Base-by-base conservation (phyloP, 2,113 vertebrate genomes). In the Passerina amoena region DNA sequence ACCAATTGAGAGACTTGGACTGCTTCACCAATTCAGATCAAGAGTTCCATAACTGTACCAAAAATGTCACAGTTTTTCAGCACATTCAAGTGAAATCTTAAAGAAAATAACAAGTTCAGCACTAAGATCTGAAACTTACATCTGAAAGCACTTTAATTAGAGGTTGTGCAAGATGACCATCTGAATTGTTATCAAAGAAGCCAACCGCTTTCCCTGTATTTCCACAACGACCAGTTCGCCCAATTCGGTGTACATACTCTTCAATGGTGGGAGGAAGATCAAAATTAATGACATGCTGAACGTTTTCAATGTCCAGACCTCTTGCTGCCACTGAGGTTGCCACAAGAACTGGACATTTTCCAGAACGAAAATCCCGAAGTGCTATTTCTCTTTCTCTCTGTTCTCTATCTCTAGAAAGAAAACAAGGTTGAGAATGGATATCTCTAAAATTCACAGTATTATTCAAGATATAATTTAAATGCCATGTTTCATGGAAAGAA, bases 241-340 rank as follows among this genome's bases (percentile, higher is more conserved):
- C 99, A 57, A 99, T 99, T 37, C 99, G 98, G 93, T 99, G 99
- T 56, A 99, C 99, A 5, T 99, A 99, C 19, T 99, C 99, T 7
- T 99, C 99, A 15, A 99, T 98, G 77, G 95, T 97, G 50, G 97
- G 97, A 19, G 99, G 99, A 40, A 99, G 98, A 86, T 99, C 99
- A 95, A 98, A 99, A 97, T 99, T 99, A 72, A 99, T 98, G 76
- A 99, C 99, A 11, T 99, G 98, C 76, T 99, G 99, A 64, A 99
- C 99, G 1, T 99, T 99, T 92, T 99, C 98, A 64, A 99, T 99
- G 87, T 99, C 99, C 85, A 99, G 96, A 8, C 99, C 99, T 44
- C 99, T 98, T 71, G 99, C 99, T 48, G 99, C 99, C 9, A 99
- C 99, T 1, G 99, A 99, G 7, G 99, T 99, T 33, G 99, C 99